phyloP scores from a whole-genome alignment of 1,140 invertebrate species.

The Alviniconcha marisindica region DNA sequence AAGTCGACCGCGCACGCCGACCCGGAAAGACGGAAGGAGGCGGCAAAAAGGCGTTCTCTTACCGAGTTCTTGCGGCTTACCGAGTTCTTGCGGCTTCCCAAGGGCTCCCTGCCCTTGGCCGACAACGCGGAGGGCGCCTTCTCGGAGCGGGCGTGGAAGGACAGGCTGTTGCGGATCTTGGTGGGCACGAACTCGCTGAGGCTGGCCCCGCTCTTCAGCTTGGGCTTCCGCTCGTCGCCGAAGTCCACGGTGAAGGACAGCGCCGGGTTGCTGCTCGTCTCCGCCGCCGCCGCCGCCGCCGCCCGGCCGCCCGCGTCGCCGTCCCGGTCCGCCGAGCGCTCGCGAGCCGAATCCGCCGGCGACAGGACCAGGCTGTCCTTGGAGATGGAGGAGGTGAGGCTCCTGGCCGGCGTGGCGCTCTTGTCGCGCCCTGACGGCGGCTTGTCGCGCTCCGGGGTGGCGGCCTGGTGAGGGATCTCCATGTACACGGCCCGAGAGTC shows the following conservation, averaged over 20 bases:
- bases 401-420: constrained; percentile 43
- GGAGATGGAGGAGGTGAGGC: constrained; percentile 53
- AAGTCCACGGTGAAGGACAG: constrained; percentile 78
- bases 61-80: background rate
- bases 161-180: constrained; percentile 68
- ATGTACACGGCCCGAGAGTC: constrained; percentile 38
- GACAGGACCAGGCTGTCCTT: constrained; percentile 58
- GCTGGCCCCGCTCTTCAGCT: constrained; percentile 60
- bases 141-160: constrained; percentile 41
- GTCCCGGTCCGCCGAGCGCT: constrained; percentile 34
- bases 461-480: constrained; percentile 49
- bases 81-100: background rate
- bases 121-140: constrained; percentile 25
- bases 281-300: constrained; percentile 7
- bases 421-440: constrained; percentile 16
- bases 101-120: background rate
- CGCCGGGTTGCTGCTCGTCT: constrained; percentile 16
- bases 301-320: constrained; percentile 11
- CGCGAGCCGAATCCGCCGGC: constrained; percentile 34
- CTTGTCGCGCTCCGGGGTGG: constrained; percentile 31
- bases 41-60: no score
- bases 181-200: constrained; percentile 77
- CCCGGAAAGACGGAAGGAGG: no score
- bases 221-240: constrained; percentile 61
- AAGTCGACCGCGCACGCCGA: no score